Evolutionary conservation across 2,113 vertebrate species (phyloP), one percentile per base, ranked within the genome.

Genomic region (Electrona antarctica): DNA sequence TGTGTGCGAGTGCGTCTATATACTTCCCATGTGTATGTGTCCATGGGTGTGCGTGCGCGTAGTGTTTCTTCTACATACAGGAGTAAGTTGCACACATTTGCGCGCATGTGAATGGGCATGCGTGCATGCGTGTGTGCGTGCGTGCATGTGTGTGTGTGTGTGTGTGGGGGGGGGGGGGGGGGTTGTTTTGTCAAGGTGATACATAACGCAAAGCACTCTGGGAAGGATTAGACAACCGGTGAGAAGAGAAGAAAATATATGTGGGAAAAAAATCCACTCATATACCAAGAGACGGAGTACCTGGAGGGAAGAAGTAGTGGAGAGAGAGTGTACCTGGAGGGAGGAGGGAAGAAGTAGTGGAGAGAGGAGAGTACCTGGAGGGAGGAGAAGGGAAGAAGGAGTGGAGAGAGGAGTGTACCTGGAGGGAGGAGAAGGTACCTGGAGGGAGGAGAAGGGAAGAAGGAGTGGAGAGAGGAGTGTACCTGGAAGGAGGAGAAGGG

Each of bases 111-210:
- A 41, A 41, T 41, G 33, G 33, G 33, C 33, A 41, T 41, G 12
- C 56, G 33, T 64, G 21, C 11, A n/a, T 15, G 7, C 58, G 59
- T 8, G 21, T 8, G 0, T 60, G 66, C 7, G 48, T 9, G 59
- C 50, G 12, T 29, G 75, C 79, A 68, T 76, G 52, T 56, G 83
- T 78, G 71, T 78, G 79, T 86, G 76, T 81, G 69, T 76, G 52
- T 56, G 83, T 78, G 71, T 78, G 21, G 21, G 21, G 21, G 21
- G 21, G 21, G 21, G 21, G 21, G 21, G 21, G 21, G 85, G 78
- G 80, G 86, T 80, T 83, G 85, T 85, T 84, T 86, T 45, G 69
- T 87, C 84, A 85, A 77, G 82, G 81, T 89, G 86, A 85, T 87
- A 82, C 90, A 87, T 84, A 85, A 79, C 81, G 82, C 78, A 84